phyloP scores from a whole-genome alignment of 2,888 invertebrate genomes.

The Dryobotodes eremita region DNA sequence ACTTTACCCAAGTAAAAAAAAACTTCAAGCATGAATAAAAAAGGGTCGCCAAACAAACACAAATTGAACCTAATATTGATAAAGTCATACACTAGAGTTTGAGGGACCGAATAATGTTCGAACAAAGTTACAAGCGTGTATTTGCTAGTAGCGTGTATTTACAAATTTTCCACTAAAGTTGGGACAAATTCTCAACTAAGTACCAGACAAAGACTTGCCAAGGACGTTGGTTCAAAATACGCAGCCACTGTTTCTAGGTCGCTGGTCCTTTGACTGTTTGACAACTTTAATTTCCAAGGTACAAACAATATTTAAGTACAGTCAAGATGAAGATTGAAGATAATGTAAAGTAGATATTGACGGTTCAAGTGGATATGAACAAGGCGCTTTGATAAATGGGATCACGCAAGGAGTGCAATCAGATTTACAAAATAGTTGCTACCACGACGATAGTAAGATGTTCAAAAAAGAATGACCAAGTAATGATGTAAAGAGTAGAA shows the following conservation, averaged over 20 bases:
- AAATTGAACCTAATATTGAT: conserved; percentile 23
- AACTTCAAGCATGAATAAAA: background rate
- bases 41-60: conserved; percentile 31
- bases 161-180: conserved; percentile 43
- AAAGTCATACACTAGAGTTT: conserved; percentile 28
- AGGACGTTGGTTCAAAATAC: conserved; percentile 25
- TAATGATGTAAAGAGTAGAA: conserved; percentile 1
- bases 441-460: background rate
- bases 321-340: background rate
- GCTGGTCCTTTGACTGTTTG: conserved; percentile 7
- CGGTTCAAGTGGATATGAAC: background rate
- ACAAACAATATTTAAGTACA: conserved; percentile 11
- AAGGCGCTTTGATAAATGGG: no score
- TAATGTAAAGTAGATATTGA: background rate
- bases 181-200: conserved; percentile 27
- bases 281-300: conserved; percentile 1
- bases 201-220: conserved; percentile 28
- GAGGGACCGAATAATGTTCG: conserved; percentile 38
- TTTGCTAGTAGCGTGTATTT: conserved; percentile 34
- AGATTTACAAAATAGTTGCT: background rate
- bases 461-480: background rate
- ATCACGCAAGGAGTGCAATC: background rate
- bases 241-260: conserved; percentile 30
- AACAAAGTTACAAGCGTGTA: conserved; percentile 34
- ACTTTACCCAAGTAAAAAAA: background rate